phyloP scores from a whole-genome alignment of 2,113 vertebrate species.

The Epinephelus fuscoguttatus region DNA sequence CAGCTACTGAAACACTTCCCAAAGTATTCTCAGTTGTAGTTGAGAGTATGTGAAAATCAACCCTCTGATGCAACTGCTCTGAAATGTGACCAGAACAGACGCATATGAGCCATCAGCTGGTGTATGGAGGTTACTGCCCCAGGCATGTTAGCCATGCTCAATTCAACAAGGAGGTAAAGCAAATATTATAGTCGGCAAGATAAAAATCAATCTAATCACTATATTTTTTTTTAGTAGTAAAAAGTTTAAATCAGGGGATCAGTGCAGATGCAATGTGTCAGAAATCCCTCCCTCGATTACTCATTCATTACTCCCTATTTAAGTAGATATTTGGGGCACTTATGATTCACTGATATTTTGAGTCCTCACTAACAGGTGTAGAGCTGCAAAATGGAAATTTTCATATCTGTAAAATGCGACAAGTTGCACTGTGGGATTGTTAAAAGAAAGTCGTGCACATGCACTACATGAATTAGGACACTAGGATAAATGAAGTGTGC shows the following conservation, averaged over 20 bases:
- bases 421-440: neutral
- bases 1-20: neutral
- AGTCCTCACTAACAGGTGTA: too few species aligned
- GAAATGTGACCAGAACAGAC: conserved; percentile 18
- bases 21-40: neutral
- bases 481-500: too few species aligned
- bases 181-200: conserved; percentile 9
- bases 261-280: neutral
- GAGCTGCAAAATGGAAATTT: too few species aligned
- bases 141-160: neutral
- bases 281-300: neutral
- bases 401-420: neutral
- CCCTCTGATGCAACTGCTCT: neutral
- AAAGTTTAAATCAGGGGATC: neutral
- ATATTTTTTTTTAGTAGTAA: neutral
- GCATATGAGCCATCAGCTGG: neutral
- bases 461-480: neutral
- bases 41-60: neutral
- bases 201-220: neutral
- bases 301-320: neutral
- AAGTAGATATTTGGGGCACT: too few species aligned
- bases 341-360: too few species aligned
- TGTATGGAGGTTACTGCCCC: conserved; percentile 1
- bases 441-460: neutral
- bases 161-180: conserved; percentile 27